Base-by-base conservation (phyloP, 2,888 invertebrate species). In the Glyphotaelius pellucidus region DNA sequence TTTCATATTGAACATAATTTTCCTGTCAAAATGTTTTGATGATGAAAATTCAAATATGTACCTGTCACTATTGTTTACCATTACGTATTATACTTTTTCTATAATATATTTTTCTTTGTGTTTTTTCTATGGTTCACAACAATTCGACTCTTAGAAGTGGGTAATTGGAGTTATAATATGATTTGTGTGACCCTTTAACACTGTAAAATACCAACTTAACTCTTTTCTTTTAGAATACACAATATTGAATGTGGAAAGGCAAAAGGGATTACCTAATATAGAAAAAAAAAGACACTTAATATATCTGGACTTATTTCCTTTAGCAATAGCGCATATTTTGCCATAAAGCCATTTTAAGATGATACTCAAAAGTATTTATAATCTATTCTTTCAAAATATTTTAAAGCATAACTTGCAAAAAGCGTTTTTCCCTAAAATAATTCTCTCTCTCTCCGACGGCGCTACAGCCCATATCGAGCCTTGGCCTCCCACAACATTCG, bases 91-190 rank as follows among this genome's bases (percentile, higher is more conserved):
- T 14, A 81, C 30, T 81, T 81, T 32, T 31, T 15, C n/a, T 84
- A 84, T 84, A 35, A 84, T 35, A 32, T 31, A 32, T 35, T 38
- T 84, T 84, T 84, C 35, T 90, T 83, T 89, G 14, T 89, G 12
- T 42, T 31, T 79, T 89, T 88, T 91, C 90, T 81, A 90, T 90
- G 80, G 32, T 90, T 19, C 81, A 4, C 47, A 32, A 32, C 67
- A 30, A 90, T 42, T 42, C 90, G 30, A 81, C 90, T 90, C 30
- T 81, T 90, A 81, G 81, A 81, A 90, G 90, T 90, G 90, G 90
- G 90, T 90, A 90, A 90, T 81, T 80, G 90, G 30, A 42, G 11
- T 81, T 42, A 47, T 31, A 31, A 7, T 90, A 81, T 47, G 31
- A 42, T 35, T 30, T 31, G 90, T 90, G 90, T 81, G n/a, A 31